Evolutionary conservation across 2,113 vertebrate genomes (phyloP), one percentile per base, ranked within the genome.

Genomic region (Tachysurus vachellii): DNA sequence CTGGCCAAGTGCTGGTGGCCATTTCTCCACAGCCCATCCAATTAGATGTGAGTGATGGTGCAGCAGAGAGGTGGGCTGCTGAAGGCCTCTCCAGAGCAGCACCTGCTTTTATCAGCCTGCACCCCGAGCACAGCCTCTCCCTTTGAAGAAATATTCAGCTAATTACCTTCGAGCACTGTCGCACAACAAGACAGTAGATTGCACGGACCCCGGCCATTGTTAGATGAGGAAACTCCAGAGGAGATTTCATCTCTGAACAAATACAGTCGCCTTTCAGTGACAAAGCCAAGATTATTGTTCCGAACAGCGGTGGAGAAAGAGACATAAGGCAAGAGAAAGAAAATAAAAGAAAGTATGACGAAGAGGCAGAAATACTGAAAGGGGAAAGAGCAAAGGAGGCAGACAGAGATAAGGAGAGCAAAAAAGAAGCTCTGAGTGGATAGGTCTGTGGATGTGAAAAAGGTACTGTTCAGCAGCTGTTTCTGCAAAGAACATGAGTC

Each of bases 121-220:
- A 92, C 91, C 83, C 94, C 93, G 93, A 93, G 93, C 94, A 93
- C 92, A 91, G 91, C 93, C 92, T 92, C 94, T 94, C 91, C 93
- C 95, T 95, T 95, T 95, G 94, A 96, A 96, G 95, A 93, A 94
- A 95, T 95, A 96, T 95, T 95, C 94, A 94, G 94, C 94, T 95
- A 95, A 96, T 96, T 96, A 95, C 93, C 91, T 94, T 92, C 91
- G 93, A 95, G 94, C 93, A 94, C 92, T 91, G 92, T 92, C 91
- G 92, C 90, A 93, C 93, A 93, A 93, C 93, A 92, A 93, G 92
- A 91, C 87, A 90, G 93, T 90, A 92, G 91, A 91, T 92, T 92
- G 93, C 86, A 91, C 90, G 92, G 92, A 92, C 92, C 92, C 88
- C 88, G 86, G 82, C 91, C 90, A 94, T 95, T 95, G 93, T 94